phyloP scores from a whole-genome alignment of 2,888 invertebrate species.

The Cybosia mesomella region DNA sequence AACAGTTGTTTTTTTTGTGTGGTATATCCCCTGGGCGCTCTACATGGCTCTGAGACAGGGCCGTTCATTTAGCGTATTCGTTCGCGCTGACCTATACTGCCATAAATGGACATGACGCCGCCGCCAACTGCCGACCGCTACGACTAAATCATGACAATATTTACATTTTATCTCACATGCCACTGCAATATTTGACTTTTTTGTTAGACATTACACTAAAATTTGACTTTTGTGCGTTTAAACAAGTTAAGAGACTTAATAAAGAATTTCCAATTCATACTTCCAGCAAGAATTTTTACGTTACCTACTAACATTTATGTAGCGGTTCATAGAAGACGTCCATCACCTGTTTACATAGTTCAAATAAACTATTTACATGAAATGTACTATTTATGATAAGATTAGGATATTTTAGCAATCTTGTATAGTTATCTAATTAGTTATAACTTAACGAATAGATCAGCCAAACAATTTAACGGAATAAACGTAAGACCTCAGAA shows the following conservation, averaged over 20 bases:
- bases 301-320: conserved; percentile 24
- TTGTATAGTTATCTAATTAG: not conserved
- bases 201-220: conserved; percentile 42
- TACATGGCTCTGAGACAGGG: conserved; percentile 67
- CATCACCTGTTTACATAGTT: conserved; percentile 17
- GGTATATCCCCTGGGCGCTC: conserved; percentile 55
- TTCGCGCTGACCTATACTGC: conserved; percentile 68
- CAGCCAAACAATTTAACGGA: not conserved
- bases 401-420: not conserved
- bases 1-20: conserved; percentile 30
- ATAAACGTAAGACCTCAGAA: too few relatives aligned
- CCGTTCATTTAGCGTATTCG: conserved; percentile 53
- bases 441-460: not conserved
- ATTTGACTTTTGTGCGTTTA: conserved; percentile 28
- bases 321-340: conserved; percentile 42
- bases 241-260: conserved; percentile 35
- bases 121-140: conserved; percentile 67
- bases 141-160: conserved; percentile 75
- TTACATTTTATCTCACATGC: conserved; percentile 68
- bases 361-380: not conserved
- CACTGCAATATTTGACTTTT: conserved; percentile 61
- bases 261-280: conserved; percentile 29
- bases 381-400: too few relatives aligned
- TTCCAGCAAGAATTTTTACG: conserved; percentile 24
- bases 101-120: conserved; percentile 75